Evolutionary conservation across 2,113 vertebrate genomes (phyloP).

Genomic region (Daubentonia madagascariensis): DNA sequence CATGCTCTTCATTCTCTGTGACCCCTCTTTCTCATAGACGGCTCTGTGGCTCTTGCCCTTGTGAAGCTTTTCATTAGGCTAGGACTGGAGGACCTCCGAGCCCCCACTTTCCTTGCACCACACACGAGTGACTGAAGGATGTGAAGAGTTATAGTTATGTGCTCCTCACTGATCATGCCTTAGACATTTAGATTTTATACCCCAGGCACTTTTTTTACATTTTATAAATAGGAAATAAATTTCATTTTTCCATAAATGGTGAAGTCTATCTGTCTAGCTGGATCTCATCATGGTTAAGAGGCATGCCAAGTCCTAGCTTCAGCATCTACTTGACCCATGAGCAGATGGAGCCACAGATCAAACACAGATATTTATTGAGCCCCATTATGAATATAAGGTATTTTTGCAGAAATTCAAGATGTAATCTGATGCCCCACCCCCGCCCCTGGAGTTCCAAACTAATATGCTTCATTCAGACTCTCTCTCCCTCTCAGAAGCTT

Average conservation of each 20-base stretch:
- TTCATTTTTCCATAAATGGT: constrained; percentile 36
- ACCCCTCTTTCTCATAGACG: neutral
- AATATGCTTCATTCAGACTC: neutral
- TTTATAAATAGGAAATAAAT: constrained; percentile 78
- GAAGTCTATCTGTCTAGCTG: neutral
- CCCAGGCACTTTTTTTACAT: neutral
- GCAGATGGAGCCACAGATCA: neutral
- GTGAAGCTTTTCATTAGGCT: neutral
- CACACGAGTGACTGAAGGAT: neutral
- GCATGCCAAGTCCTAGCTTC: neutral
- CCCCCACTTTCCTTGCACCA: neutral
- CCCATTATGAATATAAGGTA: neutral
- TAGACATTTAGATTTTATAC: neutral
- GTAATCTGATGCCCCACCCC: neutral
- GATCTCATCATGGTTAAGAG: neutral
- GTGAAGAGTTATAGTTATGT: neutral
- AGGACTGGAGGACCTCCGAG: neutral
- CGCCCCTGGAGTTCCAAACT: neutral
- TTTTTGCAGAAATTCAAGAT: neutral
- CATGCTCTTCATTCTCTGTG: neutral
- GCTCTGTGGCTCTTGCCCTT: neutral
- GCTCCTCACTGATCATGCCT: neutral
- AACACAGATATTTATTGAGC: neutral
- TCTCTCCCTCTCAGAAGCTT: neutral
- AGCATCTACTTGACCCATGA: neutral